phyloP scores from a whole-genome alignment of 1,140 invertebrate genomes.

The Apis cerana region DNA sequence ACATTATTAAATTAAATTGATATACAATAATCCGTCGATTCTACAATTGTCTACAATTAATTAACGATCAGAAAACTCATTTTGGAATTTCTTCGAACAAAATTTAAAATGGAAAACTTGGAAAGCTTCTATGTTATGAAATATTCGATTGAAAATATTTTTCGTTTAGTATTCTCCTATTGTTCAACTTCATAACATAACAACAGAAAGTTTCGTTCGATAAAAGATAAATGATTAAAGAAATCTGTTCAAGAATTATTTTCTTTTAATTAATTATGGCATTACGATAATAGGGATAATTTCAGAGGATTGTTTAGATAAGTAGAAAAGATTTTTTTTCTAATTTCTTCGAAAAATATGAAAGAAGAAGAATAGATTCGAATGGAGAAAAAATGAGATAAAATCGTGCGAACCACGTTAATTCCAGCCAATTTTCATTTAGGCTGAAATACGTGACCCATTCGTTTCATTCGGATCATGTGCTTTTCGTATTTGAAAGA shows the following conservation, averaged over 20 bases:
- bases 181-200: not conserved
- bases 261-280: too few species aligned
- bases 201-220: not conserved
- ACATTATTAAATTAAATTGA: constrained; percentile 56
- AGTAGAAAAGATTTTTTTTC: too few species aligned
- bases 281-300: not conserved
- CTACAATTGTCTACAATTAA: constrained; percentile 50
- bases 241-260: not conserved
- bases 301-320: too few species aligned
- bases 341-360: too few species aligned
- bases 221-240: not conserved
- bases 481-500: too few species aligned
- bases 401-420: too few species aligned
- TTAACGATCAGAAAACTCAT: constrained; percentile 41
- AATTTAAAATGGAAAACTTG: not conserved
- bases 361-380: too few species aligned
- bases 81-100: not conserved
- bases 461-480: too few species aligned
- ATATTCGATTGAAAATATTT: not conserved
- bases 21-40: constrained; percentile 43
- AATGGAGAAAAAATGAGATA: too few species aligned
- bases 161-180: not conserved
- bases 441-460: too few species aligned
- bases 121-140: not conserved
- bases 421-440: too few species aligned